A percentile compares a stretch with the other conserved stretches of the same genome.
These are phyloP conservation scores for Diloba caeruleocephala DNA, from an alignment of 2,888 invertebrate species.

Conservation along the genomic window DNA sequence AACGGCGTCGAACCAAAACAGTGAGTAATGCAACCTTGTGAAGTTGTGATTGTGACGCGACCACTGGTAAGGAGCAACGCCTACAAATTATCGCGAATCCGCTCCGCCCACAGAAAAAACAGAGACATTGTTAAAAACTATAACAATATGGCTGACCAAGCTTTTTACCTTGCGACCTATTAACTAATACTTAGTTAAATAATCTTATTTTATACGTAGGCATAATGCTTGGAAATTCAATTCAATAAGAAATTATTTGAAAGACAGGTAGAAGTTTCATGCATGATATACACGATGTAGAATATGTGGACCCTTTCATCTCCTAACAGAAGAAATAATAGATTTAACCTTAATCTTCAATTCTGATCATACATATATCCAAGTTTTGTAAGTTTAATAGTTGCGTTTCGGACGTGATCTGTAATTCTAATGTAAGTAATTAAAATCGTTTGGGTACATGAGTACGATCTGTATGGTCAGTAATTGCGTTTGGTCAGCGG, in stretches of 20 bases:
- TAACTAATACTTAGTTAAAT: constrained; percentile 3
- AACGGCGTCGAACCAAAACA: constrained; percentile 56
- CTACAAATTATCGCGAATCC: constrained; percentile 77
- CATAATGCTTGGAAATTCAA: background rate
- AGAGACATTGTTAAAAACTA: constrained; percentile 58
- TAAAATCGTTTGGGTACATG: constrained; percentile 51
- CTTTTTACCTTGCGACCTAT: constrained; percentile 31
- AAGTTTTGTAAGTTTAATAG: constrained; percentile 6
- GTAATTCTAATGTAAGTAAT: constrained; percentile 53
- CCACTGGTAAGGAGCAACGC: constrained; percentile 70
- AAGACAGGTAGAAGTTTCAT: constrained; percentile 8
- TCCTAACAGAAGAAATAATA: constrained; percentile 12
- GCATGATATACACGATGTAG: too few relatives aligned
- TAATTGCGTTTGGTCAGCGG: constrained; percentile 67
- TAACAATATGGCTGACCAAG: constrained; percentile 64
- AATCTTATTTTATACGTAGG: constrained; percentile 4
- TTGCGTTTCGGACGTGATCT: constrained; percentile 39
- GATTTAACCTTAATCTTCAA: constrained; percentile 11
- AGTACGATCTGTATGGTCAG: constrained; percentile 53
- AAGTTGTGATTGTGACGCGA: too few relatives aligned
- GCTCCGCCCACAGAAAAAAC: constrained; percentile 84
- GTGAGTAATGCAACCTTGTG: constrained; percentile 82
- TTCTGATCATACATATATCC: constrained; percentile 8
- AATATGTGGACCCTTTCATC: constrained; percentile 15
- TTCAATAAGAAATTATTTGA: background rate